Conservation (phyloP, 2,113 vertebrate genomes). For the Odocoileus hemionus region DNA sequence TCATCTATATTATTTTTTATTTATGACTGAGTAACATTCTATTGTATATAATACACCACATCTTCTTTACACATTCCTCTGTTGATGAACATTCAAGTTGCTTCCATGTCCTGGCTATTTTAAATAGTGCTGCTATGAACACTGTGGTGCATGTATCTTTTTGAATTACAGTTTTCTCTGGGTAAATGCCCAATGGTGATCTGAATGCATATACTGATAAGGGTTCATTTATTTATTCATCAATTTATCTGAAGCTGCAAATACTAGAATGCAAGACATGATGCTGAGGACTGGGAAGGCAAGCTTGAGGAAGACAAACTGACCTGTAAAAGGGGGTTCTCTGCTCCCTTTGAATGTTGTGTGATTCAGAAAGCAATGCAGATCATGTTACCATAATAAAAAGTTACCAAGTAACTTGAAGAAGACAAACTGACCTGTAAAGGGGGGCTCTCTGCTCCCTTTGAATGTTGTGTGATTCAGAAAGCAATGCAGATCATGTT, state of each 20-base stretch:
- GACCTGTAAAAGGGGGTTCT: not conserved
- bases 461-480: not conserved
- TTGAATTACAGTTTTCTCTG: not conserved
- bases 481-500: not conserved
- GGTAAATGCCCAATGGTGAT: not conserved
- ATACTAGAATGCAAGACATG: not conserved
- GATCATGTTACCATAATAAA: not conserved
- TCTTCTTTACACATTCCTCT: not conserved
- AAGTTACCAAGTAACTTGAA: not conserved
- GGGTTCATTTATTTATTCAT: not conserved
- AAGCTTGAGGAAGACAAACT: not conserved
- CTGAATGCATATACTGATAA: not conserved
- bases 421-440: not conserved
- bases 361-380: not conserved
- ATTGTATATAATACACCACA: not conserved
- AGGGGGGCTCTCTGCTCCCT: not conserved
- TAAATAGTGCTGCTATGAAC: not conserved
- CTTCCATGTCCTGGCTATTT: not conserved
- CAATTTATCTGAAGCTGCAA: not conserved
- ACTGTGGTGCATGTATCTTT: not conserved
- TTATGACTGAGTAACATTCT: not conserved
- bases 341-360: not conserved
- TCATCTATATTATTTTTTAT: not conserved
- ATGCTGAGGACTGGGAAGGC: not conserved
- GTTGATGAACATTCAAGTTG: not conserved